Base-by-base conservation (phyloP, 23 tunicate genomes). In the Halocynthia roretzi region DNA sequence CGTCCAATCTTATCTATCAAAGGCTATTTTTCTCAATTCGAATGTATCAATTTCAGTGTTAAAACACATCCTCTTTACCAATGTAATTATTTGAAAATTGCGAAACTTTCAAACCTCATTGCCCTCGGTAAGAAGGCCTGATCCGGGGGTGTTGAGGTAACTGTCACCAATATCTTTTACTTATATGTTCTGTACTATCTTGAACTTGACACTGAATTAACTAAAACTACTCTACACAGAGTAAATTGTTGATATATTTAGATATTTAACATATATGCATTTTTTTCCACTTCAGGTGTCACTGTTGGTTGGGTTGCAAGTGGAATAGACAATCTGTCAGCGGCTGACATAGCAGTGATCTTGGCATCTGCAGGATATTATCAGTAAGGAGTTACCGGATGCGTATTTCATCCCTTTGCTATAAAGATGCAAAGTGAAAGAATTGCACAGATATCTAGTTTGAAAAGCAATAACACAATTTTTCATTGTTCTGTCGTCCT, bases 331-430 rank as follows among this genome's bases (percentile, higher is more conserved):
- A 67, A 56, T 31, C 85, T 88, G 49, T 17, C 76, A 10, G 60
- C 71, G n/a, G 53, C 5, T 10, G 73, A 86, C 53, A 15, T 72
- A 1, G 88, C 76, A 50, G 31, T 93, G 8, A 82, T 90, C 65
- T 23, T 93, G 64, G 93, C 98, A 19, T 53, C 84, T 7, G 54
- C 85, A 0, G 94, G 89, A 44, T 93, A 93, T 72, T 93, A 88
- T 66, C 15, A 55, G 95, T 88, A 55, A 64, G 87, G 71, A 67
- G 17, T 31, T 31, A 31, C 44, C 1, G 44, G 4, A 31, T 31
- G 4, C 44, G 44, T 31, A 31, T 31, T 31, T 31, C 44, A 31
- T 31, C 4, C 44, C 44, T 31, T n/a, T 31, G 44, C 44, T 31
- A 31, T 31, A 31, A 1, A 31, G 44, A 31, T 31, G 4, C 44